These are phyloP conservation scores for Hydrotaea cyrtoneurina DNA, from an alignment of 2,888 invertebrate genomes.

Conservation along the genomic window DNA sequence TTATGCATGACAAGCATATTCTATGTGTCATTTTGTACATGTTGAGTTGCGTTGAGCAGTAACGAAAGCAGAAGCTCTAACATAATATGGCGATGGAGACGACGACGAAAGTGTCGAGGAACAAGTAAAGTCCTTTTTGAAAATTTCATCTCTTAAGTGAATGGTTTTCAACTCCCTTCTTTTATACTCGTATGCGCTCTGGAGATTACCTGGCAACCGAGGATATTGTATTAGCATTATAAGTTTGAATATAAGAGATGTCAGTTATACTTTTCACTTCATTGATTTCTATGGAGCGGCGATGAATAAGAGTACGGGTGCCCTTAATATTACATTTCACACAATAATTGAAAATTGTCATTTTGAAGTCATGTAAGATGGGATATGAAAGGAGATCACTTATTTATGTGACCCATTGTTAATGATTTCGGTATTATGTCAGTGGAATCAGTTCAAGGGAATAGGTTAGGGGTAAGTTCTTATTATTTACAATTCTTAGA, in stretches of 20 bases:
- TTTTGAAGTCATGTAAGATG: background rate
- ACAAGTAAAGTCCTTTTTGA: slow-evolving; percentile 11
- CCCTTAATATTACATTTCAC: background rate
- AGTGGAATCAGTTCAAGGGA: no score
- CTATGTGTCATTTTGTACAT: slow-evolving; percentile 38
- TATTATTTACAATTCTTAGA: background rate
- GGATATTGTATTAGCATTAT: slow-evolving; percentile 11
- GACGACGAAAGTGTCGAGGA: no score
- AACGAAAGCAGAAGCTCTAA: no score
- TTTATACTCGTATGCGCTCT: background rate
- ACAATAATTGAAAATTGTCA: slow-evolving; percentile 8
- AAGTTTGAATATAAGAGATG: slow-evolving; percentile 23
- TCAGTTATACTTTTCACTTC: slow-evolving; percentile 32
- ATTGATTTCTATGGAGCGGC: slow-evolving; percentile 1
- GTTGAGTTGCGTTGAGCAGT: background rate
- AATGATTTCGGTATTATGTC: no score
- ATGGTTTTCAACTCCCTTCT: background rate
- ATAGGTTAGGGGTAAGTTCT: no score
- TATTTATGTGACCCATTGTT: no score
- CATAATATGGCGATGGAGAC: no score
- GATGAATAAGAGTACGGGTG: background rate
- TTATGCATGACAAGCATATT: slow-evolving; percentile 65
- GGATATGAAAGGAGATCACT: background rate
- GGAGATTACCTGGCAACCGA: slow-evolving; percentile 24
- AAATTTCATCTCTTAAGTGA: slow-evolving; percentile 28